phyloP scores from a whole-genome alignment of 2,888 invertebrate species.

The Saturnia pavonia region DNA sequence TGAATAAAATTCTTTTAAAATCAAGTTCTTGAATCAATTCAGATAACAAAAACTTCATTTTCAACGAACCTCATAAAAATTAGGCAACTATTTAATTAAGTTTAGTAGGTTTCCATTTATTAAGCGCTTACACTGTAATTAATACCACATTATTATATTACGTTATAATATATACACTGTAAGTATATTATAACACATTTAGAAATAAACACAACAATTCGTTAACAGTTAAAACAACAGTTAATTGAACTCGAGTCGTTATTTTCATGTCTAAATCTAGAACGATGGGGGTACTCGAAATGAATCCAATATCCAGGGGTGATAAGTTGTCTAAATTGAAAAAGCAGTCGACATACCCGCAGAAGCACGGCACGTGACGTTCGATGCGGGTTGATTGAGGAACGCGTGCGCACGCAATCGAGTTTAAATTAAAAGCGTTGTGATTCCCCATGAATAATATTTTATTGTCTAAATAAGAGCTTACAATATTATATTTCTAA shows the following conservation, averaged over 20 bases:
- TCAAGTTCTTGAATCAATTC: too few relatives aligned
- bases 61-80: not conserved
- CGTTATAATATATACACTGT: not conserved
- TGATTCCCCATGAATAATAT: conserved; percentile 16
- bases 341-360: conserved; percentile 27
- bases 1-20: too few relatives aligned
- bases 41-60: not conserved
- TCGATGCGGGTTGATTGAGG: conserved; percentile 27
- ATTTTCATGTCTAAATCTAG: conserved; percentile 67
- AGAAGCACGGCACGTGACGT: conserved; percentile 25
- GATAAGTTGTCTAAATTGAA: conserved; percentile 47
- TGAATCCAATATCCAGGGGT: conserved; percentile 49
- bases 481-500: not conserved
- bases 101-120: too few relatives aligned
- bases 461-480: not conserved
- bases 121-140: not conserved
- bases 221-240: conserved; percentile 32
- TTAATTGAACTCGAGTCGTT: conserved; percentile 37
- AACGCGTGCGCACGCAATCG: conserved; percentile 29
- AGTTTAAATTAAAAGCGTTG: conserved; percentile 33
- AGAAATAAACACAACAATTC: conserved; percentile 1
- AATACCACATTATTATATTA: not conserved
- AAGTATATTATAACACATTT: not conserved
- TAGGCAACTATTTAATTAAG: not conserved
- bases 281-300: conserved; percentile 66